Evolutionary conservation across 1,140 invertebrate species (phyloP).

Genomic region (Drosophila nannoptera): DNA sequence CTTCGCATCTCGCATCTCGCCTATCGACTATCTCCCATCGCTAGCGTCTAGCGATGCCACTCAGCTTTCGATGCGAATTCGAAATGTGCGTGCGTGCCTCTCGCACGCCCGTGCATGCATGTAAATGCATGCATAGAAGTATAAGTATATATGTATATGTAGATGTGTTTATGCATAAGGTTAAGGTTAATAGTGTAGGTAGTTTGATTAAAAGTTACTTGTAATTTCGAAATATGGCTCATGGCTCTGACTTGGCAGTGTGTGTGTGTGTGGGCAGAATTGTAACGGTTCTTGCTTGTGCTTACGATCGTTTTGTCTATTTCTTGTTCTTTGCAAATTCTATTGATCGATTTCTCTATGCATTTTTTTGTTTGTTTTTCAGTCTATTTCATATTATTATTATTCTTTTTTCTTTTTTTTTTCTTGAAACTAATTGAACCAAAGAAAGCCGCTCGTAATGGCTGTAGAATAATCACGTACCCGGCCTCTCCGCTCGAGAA

Average conservation of each 20-base stretch:
- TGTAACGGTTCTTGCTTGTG: constrained; percentile 26
- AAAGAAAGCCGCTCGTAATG: neutral
- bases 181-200: constrained; percentile 75
- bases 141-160: constrained; percentile 7
- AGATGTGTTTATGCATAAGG: constrained; percentile 53
- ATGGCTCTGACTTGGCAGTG: constrained; percentile 74
- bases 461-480: neutral
- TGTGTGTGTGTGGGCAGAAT: constrained; percentile 67
- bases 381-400: no score
- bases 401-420: no score
- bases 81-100: constrained; percentile 36
- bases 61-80: constrained; percentile 34
- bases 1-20: constrained; percentile 14
- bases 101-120: constrained; percentile 16
- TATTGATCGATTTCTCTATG: constrained; percentile 56
- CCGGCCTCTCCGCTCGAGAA: constrained; percentile 6
- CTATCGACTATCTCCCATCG: no score
- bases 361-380: constrained; percentile 58
- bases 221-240: constrained; percentile 77
- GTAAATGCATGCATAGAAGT: constrained; percentile 9
- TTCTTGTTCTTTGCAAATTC: constrained; percentile 42
- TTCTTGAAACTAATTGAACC: no score
- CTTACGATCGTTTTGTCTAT: neutral
- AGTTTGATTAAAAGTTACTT: constrained; percentile 75
- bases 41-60: no score